phyloP scores from a whole-genome alignment of 2,888 invertebrate species.

The Philaethria dido region DNA sequence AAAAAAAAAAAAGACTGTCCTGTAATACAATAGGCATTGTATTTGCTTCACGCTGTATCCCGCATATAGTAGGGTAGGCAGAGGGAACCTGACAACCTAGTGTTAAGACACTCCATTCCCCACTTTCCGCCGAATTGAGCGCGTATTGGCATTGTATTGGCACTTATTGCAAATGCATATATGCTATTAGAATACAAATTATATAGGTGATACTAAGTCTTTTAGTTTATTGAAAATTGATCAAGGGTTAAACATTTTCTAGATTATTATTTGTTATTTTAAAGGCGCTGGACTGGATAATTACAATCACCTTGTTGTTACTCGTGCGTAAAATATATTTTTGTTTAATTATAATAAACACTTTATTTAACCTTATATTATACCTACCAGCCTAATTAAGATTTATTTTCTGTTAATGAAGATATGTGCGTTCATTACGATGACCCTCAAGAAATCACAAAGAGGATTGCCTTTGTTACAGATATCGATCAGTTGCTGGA shows the following conservation, averaged over 20 bases:
- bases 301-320: background rate
- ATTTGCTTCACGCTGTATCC: no score
- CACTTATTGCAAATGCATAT: no score
- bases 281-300: background rate
- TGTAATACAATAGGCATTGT: no score
- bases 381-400: background rate
- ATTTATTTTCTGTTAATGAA: constrained; percentile 8
- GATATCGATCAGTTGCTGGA: constrained; percentile 16
- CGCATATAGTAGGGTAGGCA: no score
- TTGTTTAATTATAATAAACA: background rate
- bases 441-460: background rate
- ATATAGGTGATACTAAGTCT: no score
- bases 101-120: no score
- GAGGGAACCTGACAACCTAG: no score
- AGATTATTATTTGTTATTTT: background rate
- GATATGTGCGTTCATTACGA: background rate
- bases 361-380: background rate
- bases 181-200: no score
- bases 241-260: background rate
- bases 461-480: constrained; percentile 6
- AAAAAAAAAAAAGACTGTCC: no score
- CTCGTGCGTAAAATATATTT: background rate
- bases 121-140: no score
- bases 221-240: no score
- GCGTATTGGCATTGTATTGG: no score